These are phyloP conservation scores for Zoroaster sp. DNA, from an alignment of 53 echinoderm and acorn worm species.

Conservation along the genomic window DNA sequence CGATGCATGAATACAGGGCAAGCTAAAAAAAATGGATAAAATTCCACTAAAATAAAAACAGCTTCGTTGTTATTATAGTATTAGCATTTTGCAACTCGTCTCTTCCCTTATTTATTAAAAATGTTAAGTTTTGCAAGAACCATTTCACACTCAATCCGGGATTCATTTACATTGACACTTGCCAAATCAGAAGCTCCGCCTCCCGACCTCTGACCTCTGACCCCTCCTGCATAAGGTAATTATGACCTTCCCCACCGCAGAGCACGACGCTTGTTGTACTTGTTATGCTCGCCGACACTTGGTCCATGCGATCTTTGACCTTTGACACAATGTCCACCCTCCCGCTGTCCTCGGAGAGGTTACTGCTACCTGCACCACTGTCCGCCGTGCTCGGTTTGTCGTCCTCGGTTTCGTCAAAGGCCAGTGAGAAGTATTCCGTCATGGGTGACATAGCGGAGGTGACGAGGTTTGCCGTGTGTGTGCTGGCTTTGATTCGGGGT, in stretches of 20 bases:
- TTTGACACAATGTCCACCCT: constrained; percentile 52
- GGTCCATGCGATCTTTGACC: constrained; percentile 54
- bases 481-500: constrained; percentile 45
- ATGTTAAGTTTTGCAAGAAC: background rate
- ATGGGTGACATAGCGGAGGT: constrained; percentile 96
- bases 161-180: constrained; percentile 78
- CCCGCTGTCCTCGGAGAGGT: constrained; percentile 47
- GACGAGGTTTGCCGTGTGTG: constrained; percentile 82
- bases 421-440: constrained; percentile 94
- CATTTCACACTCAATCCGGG: background rate
- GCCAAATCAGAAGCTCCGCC: constrained; percentile 91
- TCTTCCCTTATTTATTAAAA: background rate
- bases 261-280: constrained; percentile 92
- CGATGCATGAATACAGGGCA: background rate
- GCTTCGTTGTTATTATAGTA: background rate
- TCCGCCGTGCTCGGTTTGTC: constrained; percentile 46
- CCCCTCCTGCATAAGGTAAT: constrained; percentile 86
- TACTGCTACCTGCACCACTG: constrained; percentile 58
- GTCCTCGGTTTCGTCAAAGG: constrained; percentile 55
- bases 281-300: constrained; percentile 89
- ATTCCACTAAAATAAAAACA: background rate
- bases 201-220: constrained; percentile 61
- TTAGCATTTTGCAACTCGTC: background rate
- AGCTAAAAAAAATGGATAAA: background rate
- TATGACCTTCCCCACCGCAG: constrained; percentile 94